A percentile compares a stretch with the other conserved stretches of the same genome.
These are phyloP conservation scores for Gastracanthus pulcherrimus DNA, from an alignment of 2,888 invertebrate genomes.

Conservation along the genomic window DNA sequence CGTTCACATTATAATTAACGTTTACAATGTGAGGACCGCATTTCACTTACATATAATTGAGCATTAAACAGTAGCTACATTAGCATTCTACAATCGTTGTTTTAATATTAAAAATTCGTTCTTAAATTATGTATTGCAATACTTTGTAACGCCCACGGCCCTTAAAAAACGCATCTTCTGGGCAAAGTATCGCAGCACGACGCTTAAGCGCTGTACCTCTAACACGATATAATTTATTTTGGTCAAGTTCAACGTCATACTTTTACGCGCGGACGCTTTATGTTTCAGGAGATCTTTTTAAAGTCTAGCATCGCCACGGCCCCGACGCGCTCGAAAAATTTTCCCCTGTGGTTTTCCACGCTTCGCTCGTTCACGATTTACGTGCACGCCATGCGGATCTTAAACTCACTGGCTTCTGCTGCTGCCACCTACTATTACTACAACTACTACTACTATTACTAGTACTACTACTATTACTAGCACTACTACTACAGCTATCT, in stretches of 20 bases:
- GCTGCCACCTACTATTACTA: too few relatives aligned
- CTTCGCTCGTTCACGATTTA: neutral
- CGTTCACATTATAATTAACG: too few relatives aligned
- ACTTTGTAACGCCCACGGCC: neutral
- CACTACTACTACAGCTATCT: too few relatives aligned
- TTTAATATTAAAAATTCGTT: too few relatives aligned
- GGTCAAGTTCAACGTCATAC: neutral
- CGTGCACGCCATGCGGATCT: neutral
- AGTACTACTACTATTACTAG: too few relatives aligned
- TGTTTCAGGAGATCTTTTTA: constrained; percentile 10
- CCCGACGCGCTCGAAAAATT: constrained; percentile 1
- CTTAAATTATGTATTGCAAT: neutral
- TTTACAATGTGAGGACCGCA: too few relatives aligned
- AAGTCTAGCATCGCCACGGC: neutral
- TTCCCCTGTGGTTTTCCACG: neutral
- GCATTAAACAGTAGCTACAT: too few relatives aligned
- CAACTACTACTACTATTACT: too few relatives aligned
- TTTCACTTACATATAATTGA: too few relatives aligned
- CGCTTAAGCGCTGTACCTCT: neutral
- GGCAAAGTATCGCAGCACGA: neutral
- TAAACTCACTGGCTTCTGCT: neutral
- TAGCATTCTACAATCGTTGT: too few relatives aligned
- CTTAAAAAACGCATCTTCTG: neutral
- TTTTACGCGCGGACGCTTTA: neutral
- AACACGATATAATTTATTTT: constrained; percentile 6